Evolutionary conservation across 2,113 vertebrate species (phyloP).

Genomic region (Butorides virescens): DNA sequence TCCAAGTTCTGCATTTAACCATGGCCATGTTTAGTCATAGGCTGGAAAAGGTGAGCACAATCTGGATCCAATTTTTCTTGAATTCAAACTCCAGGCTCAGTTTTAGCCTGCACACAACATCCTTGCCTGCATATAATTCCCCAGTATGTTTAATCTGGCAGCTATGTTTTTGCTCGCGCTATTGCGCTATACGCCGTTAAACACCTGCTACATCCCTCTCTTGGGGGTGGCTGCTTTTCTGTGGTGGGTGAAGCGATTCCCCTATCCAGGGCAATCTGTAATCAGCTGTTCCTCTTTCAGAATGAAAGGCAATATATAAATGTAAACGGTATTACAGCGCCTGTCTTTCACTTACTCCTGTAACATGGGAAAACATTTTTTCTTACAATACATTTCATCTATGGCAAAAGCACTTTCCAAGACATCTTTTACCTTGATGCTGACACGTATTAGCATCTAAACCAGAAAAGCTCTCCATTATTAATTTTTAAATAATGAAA

Average conservation of each 20-base stretch:
- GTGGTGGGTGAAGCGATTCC: neutral
- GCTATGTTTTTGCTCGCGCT: neutral
- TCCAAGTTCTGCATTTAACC: neutral
- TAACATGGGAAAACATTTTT: neutral
- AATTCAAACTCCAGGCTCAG: neutral
- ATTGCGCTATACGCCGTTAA: neutral
- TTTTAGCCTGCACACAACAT: neutral
- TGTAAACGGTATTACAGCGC: neutral
- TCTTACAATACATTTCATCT: neutral
- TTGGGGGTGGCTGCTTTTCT: neutral
- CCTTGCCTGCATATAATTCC: neutral
- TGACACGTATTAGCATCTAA: neutral
- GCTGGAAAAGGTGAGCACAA: neutral
- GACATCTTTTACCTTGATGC: neutral
- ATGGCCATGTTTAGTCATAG: neutral
- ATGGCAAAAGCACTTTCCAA: neutral
- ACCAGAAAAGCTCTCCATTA: neutral
- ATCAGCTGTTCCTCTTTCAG: neutral
- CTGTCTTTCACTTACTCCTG: neutral
- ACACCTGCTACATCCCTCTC: neutral
- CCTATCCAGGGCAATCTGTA: neutral
- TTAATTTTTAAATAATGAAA: conserved; percentile 40
- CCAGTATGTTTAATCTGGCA: neutral
- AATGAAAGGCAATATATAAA: neutral
- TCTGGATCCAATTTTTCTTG: neutral